phyloP scores from a whole-genome alignment of 1,140 invertebrate genomes.

The Bombus sylvicola region DNA sequence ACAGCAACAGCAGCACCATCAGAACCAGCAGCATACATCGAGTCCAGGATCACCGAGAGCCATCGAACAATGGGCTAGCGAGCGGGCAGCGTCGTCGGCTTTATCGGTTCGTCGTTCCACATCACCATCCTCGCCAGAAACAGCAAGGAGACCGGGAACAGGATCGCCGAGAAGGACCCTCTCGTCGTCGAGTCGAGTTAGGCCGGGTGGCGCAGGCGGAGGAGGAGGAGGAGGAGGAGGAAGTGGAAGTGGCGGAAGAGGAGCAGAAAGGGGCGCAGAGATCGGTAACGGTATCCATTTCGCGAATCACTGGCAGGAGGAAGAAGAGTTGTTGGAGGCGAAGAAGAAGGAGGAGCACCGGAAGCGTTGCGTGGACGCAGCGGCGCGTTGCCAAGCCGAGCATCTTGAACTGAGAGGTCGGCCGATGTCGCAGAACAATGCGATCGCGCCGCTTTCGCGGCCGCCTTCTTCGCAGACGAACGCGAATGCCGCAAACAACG shows the following conservation, averaged over 20 bases:
- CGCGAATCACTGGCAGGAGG: slow-evolving; percentile 58
- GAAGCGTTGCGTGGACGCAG: slow-evolving; percentile 53
- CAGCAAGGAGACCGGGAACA: slow-evolving; percentile 44
- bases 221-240: background rate
- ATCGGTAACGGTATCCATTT: slow-evolving; percentile 57
- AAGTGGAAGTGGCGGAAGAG: background rate
- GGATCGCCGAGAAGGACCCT: slow-evolving; percentile 43
- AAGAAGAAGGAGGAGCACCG: slow-evolving; percentile 67
- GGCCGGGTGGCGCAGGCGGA: background rate
- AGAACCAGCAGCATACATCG: slow-evolving; percentile 47
- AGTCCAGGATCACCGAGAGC: slow-evolving; percentile 58
- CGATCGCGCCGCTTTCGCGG: slow-evolving; percentile 78
- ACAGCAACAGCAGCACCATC: slow-evolving; percentile 36
- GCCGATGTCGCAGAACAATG: slow-evolving; percentile 79
- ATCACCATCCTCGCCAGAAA: slow-evolving; percentile 49
- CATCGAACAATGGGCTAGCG: slow-evolving; percentile 76
- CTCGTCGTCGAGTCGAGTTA: slow-evolving; percentile 32
- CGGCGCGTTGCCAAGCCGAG: slow-evolving; percentile 62
- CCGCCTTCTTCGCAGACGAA: slow-evolving; percentile 71
- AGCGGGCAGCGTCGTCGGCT: slow-evolving; percentile 67
- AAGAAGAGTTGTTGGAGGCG: slow-evolving; percentile 66
- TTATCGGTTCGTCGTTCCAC: slow-evolving; percentile 66
- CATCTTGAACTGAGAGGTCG: slow-evolving; percentile 73
- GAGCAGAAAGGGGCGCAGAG: background rate
- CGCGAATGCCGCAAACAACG: background rate